These are phyloP conservation scores for Scaptodrosophila latifasciaeformis DNA, from an alignment of 2,888 invertebrate genomes.

Conservation along the genomic window DNA sequence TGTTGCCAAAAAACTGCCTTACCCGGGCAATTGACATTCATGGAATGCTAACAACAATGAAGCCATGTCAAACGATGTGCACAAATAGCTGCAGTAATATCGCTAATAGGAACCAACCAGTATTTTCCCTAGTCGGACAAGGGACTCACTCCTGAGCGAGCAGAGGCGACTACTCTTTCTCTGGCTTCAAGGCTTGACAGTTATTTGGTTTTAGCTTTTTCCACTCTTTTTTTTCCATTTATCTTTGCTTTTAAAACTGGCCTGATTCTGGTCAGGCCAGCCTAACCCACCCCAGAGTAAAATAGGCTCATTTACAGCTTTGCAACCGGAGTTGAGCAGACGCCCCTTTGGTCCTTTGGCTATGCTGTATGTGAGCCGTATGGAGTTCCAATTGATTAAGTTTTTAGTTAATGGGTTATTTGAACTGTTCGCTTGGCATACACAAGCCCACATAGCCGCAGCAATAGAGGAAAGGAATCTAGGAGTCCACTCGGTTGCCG, in stretches of 20 bases:
- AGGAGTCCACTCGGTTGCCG: slow-evolving; percentile 16
- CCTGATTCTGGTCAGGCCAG: slow-evolving; percentile 5
- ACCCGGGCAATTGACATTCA: slow-evolving; percentile 42
- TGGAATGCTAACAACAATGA: slow-evolving; percentile 22
- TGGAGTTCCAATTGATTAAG: slow-evolving; percentile 72
- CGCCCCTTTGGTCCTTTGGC: slow-evolving; percentile 9
- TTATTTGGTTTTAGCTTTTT: slow-evolving; percentile 7
- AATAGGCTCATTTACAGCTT: slow-evolving; percentile 18
- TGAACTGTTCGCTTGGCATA: slow-evolving; percentile 52
- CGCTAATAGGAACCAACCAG: slow-evolving; percentile 42
- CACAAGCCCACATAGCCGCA: too few species aligned
- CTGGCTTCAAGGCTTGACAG: background rate
- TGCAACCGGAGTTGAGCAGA: too few species aligned
- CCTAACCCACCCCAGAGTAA: too few species aligned
- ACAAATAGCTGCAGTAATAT: slow-evolving; percentile 37
- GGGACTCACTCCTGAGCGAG: background rate
- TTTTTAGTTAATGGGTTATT: slow-evolving; percentile 72
- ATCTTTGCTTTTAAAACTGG: too few species aligned
- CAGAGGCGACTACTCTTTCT: slow-evolving; percentile 11
- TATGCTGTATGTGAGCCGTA: slow-evolving; percentile 32
- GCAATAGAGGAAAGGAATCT: background rate
- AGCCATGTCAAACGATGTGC: background rate
- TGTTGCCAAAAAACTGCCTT: slow-evolving; percentile 3
- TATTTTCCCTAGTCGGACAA: background rate
- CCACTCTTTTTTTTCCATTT: slow-evolving; percentile 11